These are phyloP conservation scores for Fragum fragum DNA, from an alignment of 2,888 invertebrate genomes.

Conservation along the genomic window DNA sequence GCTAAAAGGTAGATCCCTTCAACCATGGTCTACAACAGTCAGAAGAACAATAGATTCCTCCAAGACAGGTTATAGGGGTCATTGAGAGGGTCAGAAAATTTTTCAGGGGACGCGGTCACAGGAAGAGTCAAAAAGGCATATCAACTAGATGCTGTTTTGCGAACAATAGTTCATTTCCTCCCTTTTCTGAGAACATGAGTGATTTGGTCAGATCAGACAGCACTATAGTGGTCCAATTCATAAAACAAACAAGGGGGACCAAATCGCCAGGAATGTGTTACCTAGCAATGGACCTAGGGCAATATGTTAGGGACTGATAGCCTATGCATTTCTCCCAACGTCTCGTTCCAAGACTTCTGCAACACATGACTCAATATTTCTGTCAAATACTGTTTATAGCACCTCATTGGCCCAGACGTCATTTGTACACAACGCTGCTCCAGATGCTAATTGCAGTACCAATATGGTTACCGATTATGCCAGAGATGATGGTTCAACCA, in stretches of 20 bases:
- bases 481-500: slow-evolving; percentile 20
- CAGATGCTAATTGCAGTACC: slow-evolving; percentile 18
- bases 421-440: slow-evolving; percentile 23
- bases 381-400: slow-evolving; percentile 27
- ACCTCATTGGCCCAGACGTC: slow-evolving; percentile 17
- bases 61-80: too few species aligned
- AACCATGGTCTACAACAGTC: too few species aligned
- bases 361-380: slow-evolving; percentile 16
- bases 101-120: slow-evolving; percentile 7
- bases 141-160: neutral
- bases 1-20: slow-evolving; percentile 6
- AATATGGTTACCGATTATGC: neutral
- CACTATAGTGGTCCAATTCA: slow-evolving; percentile 20
- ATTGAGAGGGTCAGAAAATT: neutral
- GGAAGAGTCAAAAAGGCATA: neutral
- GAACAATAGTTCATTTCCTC: neutral
- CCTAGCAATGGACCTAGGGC: slow-evolving; percentile 20
- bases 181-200: neutral
- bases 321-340: slow-evolving; percentile 23
- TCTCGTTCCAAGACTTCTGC: slow-evolving; percentile 6
- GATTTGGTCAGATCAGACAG: slow-evolving; percentile 25
- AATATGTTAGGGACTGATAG: slow-evolving; percentile 4
- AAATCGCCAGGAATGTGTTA: slow-evolving; percentile 11
- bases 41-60: too few species aligned
- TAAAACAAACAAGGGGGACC: slow-evolving; percentile 28